A percentile compares a stretch with the other conserved stretches of the same genome.
phyloP scores from a whole-genome alignment of 2,888 invertebrate genomes.

The Drosophila vallismaia region DNA sequence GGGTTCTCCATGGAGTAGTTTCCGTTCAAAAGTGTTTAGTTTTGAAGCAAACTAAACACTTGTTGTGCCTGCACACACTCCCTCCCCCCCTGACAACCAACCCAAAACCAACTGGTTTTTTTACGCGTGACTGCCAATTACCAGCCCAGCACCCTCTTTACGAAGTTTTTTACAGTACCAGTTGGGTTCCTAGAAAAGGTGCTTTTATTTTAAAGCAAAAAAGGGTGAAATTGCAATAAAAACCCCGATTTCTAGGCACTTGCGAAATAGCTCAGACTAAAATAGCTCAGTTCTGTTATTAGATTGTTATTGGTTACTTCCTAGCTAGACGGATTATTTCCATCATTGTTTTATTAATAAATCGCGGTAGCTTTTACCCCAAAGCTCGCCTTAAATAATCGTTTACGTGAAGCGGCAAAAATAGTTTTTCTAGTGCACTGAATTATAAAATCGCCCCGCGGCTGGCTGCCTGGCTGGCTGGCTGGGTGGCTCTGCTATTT shows the following conservation, averaged over 20 bases:
- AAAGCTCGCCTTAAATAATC: neutral
- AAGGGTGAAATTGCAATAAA: no score
- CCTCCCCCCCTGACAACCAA: conserved; percentile 31
- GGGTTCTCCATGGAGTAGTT: conserved; percentile 1
- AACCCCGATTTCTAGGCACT: no score
- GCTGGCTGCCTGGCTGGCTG: no score
- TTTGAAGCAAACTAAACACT: neutral
- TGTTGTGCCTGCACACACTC: neutral
- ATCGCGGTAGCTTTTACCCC: neutral
- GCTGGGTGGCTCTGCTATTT: neutral
- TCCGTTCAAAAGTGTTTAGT: neutral
- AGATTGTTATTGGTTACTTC: no score
- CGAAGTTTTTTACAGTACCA: conserved; percentile 1
- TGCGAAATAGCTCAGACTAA: no score
- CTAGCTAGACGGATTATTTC: no score
- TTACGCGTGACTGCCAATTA: conserved; percentile 45
- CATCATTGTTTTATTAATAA: no score
- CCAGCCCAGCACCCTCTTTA: conserved; percentile 1
- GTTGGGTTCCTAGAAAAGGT: neutral
- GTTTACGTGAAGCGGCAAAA: neutral
- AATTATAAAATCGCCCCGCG: conserved; percentile 5
- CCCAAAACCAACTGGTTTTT: conserved; percentile 41
- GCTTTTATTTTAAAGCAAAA: neutral
- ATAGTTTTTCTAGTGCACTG: neutral
- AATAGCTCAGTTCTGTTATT: no score